Conservation (phyloP, 2,797 vertebrate genomes). For the Labroides dimidiatus region DNA sequence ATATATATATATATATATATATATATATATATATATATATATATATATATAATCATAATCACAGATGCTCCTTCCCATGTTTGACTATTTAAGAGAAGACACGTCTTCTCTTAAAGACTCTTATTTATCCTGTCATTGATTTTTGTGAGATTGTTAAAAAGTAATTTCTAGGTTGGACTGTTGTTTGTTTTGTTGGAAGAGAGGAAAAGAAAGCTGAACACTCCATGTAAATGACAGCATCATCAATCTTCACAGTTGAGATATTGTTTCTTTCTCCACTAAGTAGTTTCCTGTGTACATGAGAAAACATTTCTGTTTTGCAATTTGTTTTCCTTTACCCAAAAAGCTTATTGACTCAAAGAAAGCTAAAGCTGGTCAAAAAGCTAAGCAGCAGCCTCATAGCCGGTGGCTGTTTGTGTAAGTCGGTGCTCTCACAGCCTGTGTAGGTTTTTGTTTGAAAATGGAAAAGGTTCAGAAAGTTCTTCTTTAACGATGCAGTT, state of each 20-base stretch:
- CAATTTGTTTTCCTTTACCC: neutral
- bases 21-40: too few species aligned
- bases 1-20: too few species aligned
- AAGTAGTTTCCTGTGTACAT: constrained; percentile 27
- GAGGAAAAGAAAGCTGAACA: constrained; percentile 9
- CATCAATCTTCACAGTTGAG: constrained; percentile 67
- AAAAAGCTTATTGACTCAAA: constrained; percentile 18
- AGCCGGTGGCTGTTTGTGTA: constrained; percentile 8
- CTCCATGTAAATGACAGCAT: constrained; percentile 27
- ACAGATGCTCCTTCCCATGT: too few species aligned
- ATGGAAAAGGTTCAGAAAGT: neutral
- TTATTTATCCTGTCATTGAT: constrained; percentile 27
- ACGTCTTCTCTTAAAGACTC: too few species aligned
- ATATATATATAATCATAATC: too few species aligned
- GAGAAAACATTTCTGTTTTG: constrained; percentile 63
- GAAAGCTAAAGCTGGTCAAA: constrained; percentile 32
- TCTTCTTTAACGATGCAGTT: neutral
- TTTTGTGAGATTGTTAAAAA: constrained; percentile 21
- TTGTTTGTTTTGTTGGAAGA: constrained; percentile 8
- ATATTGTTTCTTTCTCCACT: constrained; percentile 55
- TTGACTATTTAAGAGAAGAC: too few species aligned
- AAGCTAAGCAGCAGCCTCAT: constrained; percentile 20
- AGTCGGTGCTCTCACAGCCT: neutral
- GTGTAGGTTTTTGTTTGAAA: constrained; percentile 20
- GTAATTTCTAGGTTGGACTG: constrained; percentile 17